Evolutionary conservation across 2,797 vertebrate genomes (phyloP), one percentile per base, ranked within the genome.

Genomic region (Schizothorax lantsangensis): DNA sequence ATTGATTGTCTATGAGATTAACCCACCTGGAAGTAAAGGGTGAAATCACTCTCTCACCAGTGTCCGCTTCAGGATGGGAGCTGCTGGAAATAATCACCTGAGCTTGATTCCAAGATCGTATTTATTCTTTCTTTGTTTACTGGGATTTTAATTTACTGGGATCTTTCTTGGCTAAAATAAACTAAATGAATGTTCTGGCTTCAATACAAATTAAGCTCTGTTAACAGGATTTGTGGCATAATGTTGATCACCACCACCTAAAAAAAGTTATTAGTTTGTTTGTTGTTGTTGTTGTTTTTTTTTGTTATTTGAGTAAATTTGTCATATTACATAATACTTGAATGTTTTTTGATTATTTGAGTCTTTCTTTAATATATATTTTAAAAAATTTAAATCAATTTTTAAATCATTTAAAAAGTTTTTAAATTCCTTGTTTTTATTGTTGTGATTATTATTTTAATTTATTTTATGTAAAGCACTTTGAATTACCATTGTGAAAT

Each of bases 11-110:
- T 81, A 57, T 66, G 54, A 84, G 84, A 88, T 89, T 85, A 84
- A 89, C 89, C 88, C 87, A 85, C 79, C 75, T 87, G 64, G 79
- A 90, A 83, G 86, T 86, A 88, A 89, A 82, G 36, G 72, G 84
- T 85, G 86, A 82, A 85, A 86, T 88, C 86, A 84, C 74, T 81
- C 77, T 64, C 66, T 75, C 54, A 17, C 84, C 52, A 81, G 66
- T 74, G 38, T 52, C 73, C 4, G 17, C 47, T 47, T 52, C 59
- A 9, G 66, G 57, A 62, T 52, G 21, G 47, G 57, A 73, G 57
- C 43, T 84, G 79, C 49, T 59, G 73, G 57, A 71, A 87, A 74
- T 59, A 87, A 85, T 85, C 54, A 83, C 57, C 49, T 19, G n/a
- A 33, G 17, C 79, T 81, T n/a, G 43, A 66, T 2, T 49, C 6